These are phyloP conservation scores for Trissolcus brochymenae DNA, from an alignment of 2,888 invertebrate species.

Conservation along the genomic window DNA sequence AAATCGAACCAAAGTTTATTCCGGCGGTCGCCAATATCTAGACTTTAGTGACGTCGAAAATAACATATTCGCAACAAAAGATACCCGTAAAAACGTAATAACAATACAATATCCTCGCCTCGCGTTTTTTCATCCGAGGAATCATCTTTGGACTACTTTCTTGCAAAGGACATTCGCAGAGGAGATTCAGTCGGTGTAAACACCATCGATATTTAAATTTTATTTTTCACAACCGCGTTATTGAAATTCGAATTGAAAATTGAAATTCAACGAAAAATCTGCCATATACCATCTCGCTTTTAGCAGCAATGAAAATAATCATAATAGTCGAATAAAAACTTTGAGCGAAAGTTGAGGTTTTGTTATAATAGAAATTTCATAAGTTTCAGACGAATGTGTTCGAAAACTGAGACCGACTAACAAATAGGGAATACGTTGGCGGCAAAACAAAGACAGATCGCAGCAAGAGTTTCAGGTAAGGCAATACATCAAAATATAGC, in stretches of 20 bases:
- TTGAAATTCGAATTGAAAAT: constrained; percentile 7
- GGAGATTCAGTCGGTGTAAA: constrained; percentile 1
- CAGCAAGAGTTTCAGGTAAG: constrained; percentile 13
- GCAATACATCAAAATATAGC: constrained; percentile 30
- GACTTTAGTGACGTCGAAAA: constrained; percentile 35
- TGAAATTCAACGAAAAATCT: background rate
- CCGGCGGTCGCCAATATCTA: constrained; percentile 32
- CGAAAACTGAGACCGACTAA: too few species aligned
- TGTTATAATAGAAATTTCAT: too few species aligned
- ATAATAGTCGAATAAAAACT: too few species aligned
- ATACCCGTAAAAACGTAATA: constrained; percentile 24
- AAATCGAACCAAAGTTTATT: constrained; percentile 26
- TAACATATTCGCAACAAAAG: constrained; percentile 40
- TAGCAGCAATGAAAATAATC: too few species aligned
- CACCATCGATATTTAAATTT: constrained; percentile 3
- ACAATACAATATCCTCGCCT: constrained; percentile 30
- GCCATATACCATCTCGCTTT: too few species aligned
- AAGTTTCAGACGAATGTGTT: too few species aligned
- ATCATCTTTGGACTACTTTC: constrained; percentile 25
- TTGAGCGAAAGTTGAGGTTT: too few species aligned
- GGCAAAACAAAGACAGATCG: constrained; percentile 19
- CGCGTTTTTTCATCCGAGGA: constrained; percentile 14
- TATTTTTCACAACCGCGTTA: background rate
- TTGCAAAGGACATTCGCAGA: constrained; percentile 11
- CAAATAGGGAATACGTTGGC: too few species aligned